phyloP scores from a whole-genome alignment of 2,797 vertebrate genomes.

The Heterohyrax brucei region DNA sequence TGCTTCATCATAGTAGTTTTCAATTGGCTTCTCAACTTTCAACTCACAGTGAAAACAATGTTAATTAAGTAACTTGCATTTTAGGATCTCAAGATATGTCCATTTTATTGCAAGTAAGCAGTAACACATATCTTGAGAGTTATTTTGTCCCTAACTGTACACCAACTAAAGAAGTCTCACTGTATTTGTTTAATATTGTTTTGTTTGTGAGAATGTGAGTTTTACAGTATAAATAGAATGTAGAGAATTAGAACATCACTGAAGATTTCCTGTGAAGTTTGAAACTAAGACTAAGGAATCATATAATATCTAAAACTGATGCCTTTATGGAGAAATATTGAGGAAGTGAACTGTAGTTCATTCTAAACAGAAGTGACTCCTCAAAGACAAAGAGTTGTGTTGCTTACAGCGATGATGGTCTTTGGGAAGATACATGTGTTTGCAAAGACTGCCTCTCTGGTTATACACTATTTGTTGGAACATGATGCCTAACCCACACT shows the following conservation, averaged over 20 bases:
- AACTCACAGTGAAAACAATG: not conserved
- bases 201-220: not conserved
- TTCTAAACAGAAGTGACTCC: conserved; percentile 57
- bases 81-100: not conserved
- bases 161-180: not conserved
- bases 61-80: conserved; percentile 46
- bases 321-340: conserved; percentile 35
- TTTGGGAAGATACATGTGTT: not conserved
- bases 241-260: conserved; percentile 48
- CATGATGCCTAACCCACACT: not conserved
- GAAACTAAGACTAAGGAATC: not conserved
- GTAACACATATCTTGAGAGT: not conserved
- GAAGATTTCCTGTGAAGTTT: conserved; percentile 40
- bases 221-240: conserved; percentile 53
- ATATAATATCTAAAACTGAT: conserved; percentile 35
- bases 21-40: conserved; percentile 14
- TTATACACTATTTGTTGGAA: not conserved
- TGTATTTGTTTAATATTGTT: conserved; percentile 26
- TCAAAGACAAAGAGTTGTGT: not conserved
- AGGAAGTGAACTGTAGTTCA: not conserved
- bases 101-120: conserved; percentile 66
- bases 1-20: not conserved
- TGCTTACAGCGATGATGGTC: not conserved
- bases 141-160: conserved; percentile 36
- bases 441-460: not conserved